phyloP scores from a whole-genome alignment of 2,113 vertebrate species.

The Lepus europaeus region DNA sequence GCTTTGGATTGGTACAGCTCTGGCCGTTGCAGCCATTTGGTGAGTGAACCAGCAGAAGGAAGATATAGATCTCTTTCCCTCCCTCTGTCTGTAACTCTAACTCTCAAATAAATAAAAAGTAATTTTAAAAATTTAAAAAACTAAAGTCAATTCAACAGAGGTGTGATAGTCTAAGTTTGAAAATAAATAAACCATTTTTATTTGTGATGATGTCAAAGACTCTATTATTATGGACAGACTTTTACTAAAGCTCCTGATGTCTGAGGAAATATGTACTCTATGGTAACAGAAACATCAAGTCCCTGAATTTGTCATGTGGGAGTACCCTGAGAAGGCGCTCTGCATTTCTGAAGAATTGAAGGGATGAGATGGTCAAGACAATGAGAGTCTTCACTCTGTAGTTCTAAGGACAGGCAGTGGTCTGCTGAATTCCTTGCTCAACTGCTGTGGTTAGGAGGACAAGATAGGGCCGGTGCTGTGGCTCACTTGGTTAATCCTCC shows the following conservation, averaged over 20 bases:
- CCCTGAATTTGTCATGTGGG: background rate
- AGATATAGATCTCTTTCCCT: too few relatives aligned
- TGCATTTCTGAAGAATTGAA: background rate
- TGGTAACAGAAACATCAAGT: background rate
- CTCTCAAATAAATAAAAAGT: too few relatives aligned
- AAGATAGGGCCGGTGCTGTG: background rate
- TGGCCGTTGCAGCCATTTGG: too few relatives aligned
- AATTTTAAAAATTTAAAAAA: too few relatives aligned
- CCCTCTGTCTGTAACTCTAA: too few relatives aligned
- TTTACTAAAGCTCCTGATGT: background rate
- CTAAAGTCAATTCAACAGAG: background rate
- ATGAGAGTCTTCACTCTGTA: background rate
- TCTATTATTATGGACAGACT: background rate
- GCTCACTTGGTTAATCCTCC: too few relatives aligned
- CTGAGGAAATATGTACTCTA: background rate
- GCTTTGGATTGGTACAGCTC: too few relatives aligned
- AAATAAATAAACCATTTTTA: conserved; percentile 37
- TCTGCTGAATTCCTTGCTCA: background rate
- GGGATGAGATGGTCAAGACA: background rate
- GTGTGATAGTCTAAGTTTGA: background rate
- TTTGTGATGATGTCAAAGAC: background rate
- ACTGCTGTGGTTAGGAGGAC: background rate
- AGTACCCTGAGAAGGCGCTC: background rate
- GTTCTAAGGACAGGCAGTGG: background rate
- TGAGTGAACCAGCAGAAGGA: too few relatives aligned